Conservation (phyloP, 2,797 vertebrate genomes). For the Sebastes minor region DNA sequence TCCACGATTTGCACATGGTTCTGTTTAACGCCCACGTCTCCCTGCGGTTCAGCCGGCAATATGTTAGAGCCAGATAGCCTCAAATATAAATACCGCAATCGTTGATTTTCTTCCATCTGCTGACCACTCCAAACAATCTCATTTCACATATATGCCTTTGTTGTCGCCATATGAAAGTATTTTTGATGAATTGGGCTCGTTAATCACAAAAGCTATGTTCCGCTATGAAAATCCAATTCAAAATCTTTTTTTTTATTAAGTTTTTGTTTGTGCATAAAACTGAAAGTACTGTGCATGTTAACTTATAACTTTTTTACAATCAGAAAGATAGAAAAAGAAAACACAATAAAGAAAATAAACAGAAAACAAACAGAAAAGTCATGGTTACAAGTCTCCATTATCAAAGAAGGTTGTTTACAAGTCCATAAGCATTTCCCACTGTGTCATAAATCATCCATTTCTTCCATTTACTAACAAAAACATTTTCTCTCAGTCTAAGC, state of each 20-base stretch:
- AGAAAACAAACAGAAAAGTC: no score
- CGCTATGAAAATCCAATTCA: neutral
- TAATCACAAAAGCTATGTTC: neutral
- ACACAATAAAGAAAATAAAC: no score
- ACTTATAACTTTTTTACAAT: no score
- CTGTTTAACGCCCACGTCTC: constrained; percentile 28
- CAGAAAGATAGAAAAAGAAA: no score
- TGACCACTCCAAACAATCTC: constrained; percentile 16
- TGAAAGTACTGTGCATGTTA: no score
- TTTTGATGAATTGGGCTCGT: neutral
- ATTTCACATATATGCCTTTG: constrained; percentile 45
- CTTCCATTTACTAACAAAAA: no score
- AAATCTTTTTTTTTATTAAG: neutral
- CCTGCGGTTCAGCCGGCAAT: constrained; percentile 41
- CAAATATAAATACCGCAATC: constrained; percentile 23
- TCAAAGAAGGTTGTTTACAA: no score
- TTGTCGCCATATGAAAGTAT: constrained; percentile 16
- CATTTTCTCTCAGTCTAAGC: no score
- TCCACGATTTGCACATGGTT: constrained; percentile 28
- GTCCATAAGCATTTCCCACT: no score
- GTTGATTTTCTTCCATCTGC: constrained; percentile 12
- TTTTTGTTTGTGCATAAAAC: no score
- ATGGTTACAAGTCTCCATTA: no score
- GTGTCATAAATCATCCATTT: no score
- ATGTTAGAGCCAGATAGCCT: constrained; percentile 61